phyloP scores from a whole-genome alignment of 1,140 invertebrate species.

The Bombus superbus region DNA sequence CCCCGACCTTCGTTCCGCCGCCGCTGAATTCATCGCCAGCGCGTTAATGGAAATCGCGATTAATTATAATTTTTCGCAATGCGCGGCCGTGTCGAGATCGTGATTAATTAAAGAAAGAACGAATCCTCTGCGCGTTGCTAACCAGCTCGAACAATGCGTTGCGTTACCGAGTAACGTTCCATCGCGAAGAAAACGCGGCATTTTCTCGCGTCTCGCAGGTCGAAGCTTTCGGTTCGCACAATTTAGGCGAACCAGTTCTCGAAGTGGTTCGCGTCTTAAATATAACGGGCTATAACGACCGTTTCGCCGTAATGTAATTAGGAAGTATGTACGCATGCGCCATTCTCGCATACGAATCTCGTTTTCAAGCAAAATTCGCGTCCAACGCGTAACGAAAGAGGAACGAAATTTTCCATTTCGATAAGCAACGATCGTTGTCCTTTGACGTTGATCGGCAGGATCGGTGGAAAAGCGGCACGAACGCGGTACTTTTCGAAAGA shows the following conservation, averaged over 20 bases:
- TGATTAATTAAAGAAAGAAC: slow-evolving; percentile 47
- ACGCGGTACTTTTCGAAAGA: no score
- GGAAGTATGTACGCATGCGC: slow-evolving; percentile 1
- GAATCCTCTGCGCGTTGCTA: not conserved
- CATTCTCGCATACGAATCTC: not conserved
- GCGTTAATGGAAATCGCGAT: slow-evolving; percentile 40
- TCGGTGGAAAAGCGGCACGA: not conserved
- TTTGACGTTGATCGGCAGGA: not conserved
- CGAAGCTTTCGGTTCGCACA: not conserved
- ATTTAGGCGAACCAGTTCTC: slow-evolving; percentile 12
- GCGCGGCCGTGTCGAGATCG: not conserved
- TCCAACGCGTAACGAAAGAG: not conserved
- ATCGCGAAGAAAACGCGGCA: slow-evolving; percentile 13
- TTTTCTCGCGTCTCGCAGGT: not conserved
- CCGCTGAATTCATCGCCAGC: not conserved
- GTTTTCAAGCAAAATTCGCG: not conserved
- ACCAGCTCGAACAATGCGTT: slow-evolving; percentile 24
- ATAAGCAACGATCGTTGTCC: not conserved
- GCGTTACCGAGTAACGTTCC: not conserved
- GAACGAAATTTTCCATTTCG: not conserved
- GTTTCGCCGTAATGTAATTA: slow-evolving; percentile 12
- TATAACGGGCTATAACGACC: not conserved
- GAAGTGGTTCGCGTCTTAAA: not conserved
- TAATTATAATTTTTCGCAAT: slow-evolving; percentile 50
- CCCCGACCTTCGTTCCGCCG: not conserved